Conservation (phyloP, 1,140 invertebrate genomes). For the Drosophila littoralis region DNA sequence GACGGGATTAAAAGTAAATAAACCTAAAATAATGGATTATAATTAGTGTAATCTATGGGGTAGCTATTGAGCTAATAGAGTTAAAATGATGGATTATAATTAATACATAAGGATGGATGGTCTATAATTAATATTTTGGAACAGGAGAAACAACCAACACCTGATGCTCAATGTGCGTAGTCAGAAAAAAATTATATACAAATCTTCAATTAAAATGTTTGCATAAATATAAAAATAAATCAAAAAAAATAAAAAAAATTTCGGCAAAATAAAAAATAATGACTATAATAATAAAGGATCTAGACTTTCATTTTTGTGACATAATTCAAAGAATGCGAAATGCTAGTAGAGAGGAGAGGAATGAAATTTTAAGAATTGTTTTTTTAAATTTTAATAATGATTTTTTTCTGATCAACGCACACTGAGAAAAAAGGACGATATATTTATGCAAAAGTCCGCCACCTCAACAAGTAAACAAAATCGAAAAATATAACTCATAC, state of each 20-base stretch:
- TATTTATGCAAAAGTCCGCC: slow-evolving; percentile 18
- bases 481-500: slow-evolving; percentile 47
- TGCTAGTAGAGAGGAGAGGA: no score
- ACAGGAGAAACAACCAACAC: neutral
- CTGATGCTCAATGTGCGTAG: neutral
- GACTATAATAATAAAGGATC: no score
- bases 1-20: slow-evolving; percentile 1
- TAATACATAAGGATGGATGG: neutral
- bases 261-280: no score
- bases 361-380: no score
- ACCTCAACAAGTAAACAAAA: slow-evolving; percentile 26
- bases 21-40: neutral
- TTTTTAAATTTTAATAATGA: no score
- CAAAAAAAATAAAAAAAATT: no score
- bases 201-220: no score
- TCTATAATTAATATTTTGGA: neutral
- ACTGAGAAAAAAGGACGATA: neutral
- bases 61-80: neutral
- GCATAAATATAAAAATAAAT: no score
- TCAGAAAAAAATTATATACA: neutral
- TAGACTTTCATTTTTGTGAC: no score
- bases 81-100: neutral
- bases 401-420: neutral
- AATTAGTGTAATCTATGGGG: neutral
- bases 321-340: no score